These are phyloP conservation scores for Syrista parreyssii DNA, from an alignment of 2,888 invertebrate genomes.

Conservation along the genomic window DNA sequence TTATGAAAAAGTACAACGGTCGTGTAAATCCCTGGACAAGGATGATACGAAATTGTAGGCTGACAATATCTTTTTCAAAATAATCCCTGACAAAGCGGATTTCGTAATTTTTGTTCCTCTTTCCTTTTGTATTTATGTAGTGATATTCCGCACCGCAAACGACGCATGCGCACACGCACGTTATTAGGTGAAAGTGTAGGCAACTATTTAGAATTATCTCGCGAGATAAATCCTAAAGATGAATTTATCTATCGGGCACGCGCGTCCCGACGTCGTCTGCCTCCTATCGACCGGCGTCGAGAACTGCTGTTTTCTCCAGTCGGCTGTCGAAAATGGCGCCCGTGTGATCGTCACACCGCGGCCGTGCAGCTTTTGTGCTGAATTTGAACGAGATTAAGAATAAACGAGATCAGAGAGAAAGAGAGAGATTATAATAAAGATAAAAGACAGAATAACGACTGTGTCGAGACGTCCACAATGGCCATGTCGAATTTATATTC, in stretches of 20 bases:
- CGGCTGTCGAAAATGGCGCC: conserved; percentile 51
- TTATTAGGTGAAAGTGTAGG: no score
- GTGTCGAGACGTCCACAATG: conserved; percentile 54
- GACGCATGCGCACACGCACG: background rate
- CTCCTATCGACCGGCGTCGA: conserved; percentile 52
- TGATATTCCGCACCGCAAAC: background rate
- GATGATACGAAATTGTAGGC: no score
- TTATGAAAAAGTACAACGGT: no score
- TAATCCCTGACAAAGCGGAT: no score
- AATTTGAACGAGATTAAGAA: conserved; percentile 17
- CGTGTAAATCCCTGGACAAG: no score
- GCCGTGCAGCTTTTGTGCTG: conserved; percentile 22
- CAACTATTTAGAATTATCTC: no score
- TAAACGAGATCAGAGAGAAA: conserved; percentile 19
- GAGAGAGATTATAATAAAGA: conserved; percentile 4
- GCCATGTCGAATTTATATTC: conserved; percentile 83
- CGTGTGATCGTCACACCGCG: conserved; percentile 27
- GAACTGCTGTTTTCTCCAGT: conserved; percentile 18
- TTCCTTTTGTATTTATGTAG: no score
- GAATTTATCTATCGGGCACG: conserved; percentile 28
- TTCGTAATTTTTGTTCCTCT: no score
- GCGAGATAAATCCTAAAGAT: background rate
- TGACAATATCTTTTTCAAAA: no score
- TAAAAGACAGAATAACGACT: conserved; percentile 17
- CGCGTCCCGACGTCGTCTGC: conserved; percentile 36